Evolutionary conservation across 2,797 vertebrate genomes (phyloP).

Genomic region (Anguilla anguilla): DNA sequence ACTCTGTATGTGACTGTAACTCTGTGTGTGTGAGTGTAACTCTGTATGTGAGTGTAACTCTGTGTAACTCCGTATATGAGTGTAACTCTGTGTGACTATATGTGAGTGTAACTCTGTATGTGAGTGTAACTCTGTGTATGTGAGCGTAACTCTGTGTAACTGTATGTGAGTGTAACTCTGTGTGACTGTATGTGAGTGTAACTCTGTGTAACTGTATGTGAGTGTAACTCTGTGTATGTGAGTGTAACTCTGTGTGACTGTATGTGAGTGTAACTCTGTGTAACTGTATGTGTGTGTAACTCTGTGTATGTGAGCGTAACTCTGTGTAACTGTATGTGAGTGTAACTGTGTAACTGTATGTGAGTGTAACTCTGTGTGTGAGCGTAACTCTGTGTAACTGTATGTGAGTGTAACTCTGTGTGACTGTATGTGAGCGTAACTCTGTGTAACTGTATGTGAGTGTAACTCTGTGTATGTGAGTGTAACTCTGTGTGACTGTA

Average conservation of each 20-base stretch:
- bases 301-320: neutral
- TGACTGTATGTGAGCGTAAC: no score
- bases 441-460: no score
- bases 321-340: neutral
- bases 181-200: neutral
- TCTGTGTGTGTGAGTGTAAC: neutral
- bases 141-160: neutral
- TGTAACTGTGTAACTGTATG: neutral
- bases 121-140: conserved; percentile 1
- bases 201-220: neutral
- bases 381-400: no score
- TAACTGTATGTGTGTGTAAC: neutral
- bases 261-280: neutral
- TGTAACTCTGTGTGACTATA: neutral
- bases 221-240: neutral
- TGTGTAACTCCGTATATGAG: conserved; percentile 11
- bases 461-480: neutral
- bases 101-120: conserved; percentile 1
- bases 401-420: no score
- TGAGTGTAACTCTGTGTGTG: no score
- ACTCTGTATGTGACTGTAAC: neutral
- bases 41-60: conserved; percentile 7
- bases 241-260: neutral
- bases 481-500: neutral
- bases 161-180: conserved; percentile 22